Base-by-base conservation (phyloP, 2,113 vertebrate species). In the Vidua macroura region DNA sequence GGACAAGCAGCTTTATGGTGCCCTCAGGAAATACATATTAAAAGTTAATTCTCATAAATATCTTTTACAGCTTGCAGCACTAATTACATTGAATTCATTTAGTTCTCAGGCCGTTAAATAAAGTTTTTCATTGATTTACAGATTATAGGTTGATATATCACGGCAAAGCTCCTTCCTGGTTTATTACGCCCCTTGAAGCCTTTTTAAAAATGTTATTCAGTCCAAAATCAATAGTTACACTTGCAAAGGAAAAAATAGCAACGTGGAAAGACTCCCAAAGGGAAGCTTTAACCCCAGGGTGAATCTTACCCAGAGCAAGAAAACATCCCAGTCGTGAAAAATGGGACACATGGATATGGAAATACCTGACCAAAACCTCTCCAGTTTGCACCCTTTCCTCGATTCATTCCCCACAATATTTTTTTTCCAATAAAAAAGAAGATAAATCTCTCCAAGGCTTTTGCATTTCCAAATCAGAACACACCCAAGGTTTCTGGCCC, bases 41-140 rank as follows among this genome's bases (percentile, higher is more conserved):
- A 97, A 96, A 92, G 90, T 88, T 92, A 83, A 93, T 92, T 90
- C 80, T 56, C 86, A 93, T 95, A 95, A 97, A 95, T 96, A 94
- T 68, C 24, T 92, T 95, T 84, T 88, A 95, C 22, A 94, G 56
- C 76, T 96, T 80, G 86, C 24, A 86, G 60, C 95, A 69, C 95
- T 97, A 95, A 97, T 96, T 94, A 92, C 85, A 83, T 83, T 63
- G 79, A 51, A 84, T 89, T 88, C 67, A 96, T 91, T 96, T 95
- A 51, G 72, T 83, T 96, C 96, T 79, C 74, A 49, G 95, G 28
- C 64, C 82, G 62, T 96, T 96, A 95, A 96, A 90, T 92, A 94
- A 96, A 96, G 87, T 90, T 95, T 85, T 58, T 11, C 66, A 92
- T 87, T 95, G 94, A 95, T 96, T 86, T 88, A 92, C 72, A 96